Percentiles rank a stretch among this genome's conserved stretches.
Conservation (phyloP, 2,888 invertebrate species). For the Volucella zonaria region DNA sequence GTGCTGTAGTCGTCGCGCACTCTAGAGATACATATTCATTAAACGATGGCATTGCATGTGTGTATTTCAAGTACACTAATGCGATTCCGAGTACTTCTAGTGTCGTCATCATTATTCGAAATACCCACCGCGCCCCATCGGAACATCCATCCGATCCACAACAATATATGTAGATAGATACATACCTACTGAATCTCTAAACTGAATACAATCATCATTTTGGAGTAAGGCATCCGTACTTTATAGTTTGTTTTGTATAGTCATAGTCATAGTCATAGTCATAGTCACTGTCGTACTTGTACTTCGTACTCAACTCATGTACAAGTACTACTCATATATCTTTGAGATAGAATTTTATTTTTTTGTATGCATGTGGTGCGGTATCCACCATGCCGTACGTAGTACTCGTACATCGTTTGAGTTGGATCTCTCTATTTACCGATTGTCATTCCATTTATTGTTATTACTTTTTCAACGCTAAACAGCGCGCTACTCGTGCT, state of each 20-base stretch:
- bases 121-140: constrained; percentile 10
- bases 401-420: constrained; percentile 16
- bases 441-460: constrained; percentile 70
- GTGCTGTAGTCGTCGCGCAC: constrained; percentile 13
- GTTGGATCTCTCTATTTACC: constrained; percentile 69
- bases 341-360: constrained; percentile 49
- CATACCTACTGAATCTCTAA: too few species aligned
- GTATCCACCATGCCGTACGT: constrained; percentile 47
- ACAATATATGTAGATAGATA: too few species aligned
- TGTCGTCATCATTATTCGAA: constrained; percentile 62
- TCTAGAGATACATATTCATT: constrained; percentile 64
- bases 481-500: constrained; percentile 31
- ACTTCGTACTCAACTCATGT: too few species aligned
- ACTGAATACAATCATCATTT: constrained; percentile 53
- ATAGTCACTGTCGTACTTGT: too few species aligned
- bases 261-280: not conserved
- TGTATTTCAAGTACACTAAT: constrained; percentile 69
- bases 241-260: constrained; percentile 14
- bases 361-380: constrained; percentile 49
- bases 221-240: constrained; percentile 48
- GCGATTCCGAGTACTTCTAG: constrained; percentile 71
- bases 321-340: constrained; percentile 3
- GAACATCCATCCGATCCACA: constrained; percentile 1
- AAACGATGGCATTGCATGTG: constrained; percentile 56
- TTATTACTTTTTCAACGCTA: constrained; percentile 59